Conservation (phyloP, 2,888 invertebrate genomes). For the Lamellibrachia satsuma region DNA sequence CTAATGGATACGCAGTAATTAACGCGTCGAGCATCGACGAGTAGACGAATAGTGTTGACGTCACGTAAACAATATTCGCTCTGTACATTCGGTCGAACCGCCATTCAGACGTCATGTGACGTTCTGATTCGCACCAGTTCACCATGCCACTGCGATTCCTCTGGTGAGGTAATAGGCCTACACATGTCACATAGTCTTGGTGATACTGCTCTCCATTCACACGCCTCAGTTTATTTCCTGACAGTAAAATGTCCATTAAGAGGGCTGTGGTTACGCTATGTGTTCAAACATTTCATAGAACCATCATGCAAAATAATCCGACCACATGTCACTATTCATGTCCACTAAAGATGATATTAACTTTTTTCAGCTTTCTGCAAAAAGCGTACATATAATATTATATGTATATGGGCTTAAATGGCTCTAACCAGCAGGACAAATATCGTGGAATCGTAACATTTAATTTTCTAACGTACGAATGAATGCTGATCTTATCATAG, state of each 20-base stretch:
- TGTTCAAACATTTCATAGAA: not conserved
- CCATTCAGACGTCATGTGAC: not conserved
- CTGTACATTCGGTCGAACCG: not conserved
- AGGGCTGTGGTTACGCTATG: not conserved
- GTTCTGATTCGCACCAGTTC: not conserved
- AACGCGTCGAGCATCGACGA: not conserved
- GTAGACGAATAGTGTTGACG: not conserved
- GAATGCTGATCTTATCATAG: too few species aligned
- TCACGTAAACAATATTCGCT: not conserved
- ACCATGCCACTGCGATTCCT: not conserved
- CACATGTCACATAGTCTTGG: not conserved
- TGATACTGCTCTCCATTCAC: not conserved
- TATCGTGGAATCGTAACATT: too few species aligned
- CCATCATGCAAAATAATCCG: not conserved
- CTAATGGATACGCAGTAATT: not conserved
- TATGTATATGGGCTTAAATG: not conserved
- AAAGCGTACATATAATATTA: not conserved
- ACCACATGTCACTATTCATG: not conserved
- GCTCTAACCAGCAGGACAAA: too few species aligned
- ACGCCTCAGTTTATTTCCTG: not conserved
- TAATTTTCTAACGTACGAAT: too few species aligned
- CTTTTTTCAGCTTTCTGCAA: too few species aligned
- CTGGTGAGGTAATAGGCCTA: not conserved
- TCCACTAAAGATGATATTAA: too few species aligned
- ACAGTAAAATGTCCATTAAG: not conserved